Base-by-base conservation (phyloP, 2,888 invertebrate species). In the Candidula unifasciata region DNA sequence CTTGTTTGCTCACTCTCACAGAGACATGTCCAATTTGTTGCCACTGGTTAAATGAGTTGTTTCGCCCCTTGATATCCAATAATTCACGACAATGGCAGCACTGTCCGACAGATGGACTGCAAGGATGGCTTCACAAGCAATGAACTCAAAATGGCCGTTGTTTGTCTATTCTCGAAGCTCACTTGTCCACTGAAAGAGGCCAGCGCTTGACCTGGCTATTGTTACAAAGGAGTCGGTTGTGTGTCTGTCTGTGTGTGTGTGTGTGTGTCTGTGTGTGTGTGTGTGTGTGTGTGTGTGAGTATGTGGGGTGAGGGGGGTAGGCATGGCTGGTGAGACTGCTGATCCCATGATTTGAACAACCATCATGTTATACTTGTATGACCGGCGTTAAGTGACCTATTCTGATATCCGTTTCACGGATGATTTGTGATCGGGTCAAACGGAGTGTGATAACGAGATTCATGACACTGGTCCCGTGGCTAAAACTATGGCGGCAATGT, bases 41-140 rank as follows among this genome's bases (percentile, higher is more conserved):
- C 82, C 77, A 37, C 52, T n/a, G 37, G 82, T 82, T 76, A 82
- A 76, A 76, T 66, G 76, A 68, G 66, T 52, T 57, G 35, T 57
- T 24, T 37, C 44, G 54, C 66, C 69, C 18, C 2, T 52, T 16
- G 33, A 21, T 74, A 66, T 52, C 82, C 82, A 74, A 82, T 82
- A 64, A 64, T 82, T 77, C 68, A 76, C 82, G 77, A 82, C 82
- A 82, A 82, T 76, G 52, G 66, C 68, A 2, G 60, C 33, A 52
- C 52, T 37, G 37, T 44, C 66, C 76, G 82, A 73, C 82, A 82
- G 82, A 82, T 82, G 82, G 82, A 76, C 77, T 16, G 77, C 21
- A n/a, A 66, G 54, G 68, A 33, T n/a, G n/a, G 57, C n/a, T 35
- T 52, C 57, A 30, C 27, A 35, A 81, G 27, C 80, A 71, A 81